phyloP scores from a whole-genome alignment of 2,888 invertebrate species.

The Tetragonisca angustula region DNA sequence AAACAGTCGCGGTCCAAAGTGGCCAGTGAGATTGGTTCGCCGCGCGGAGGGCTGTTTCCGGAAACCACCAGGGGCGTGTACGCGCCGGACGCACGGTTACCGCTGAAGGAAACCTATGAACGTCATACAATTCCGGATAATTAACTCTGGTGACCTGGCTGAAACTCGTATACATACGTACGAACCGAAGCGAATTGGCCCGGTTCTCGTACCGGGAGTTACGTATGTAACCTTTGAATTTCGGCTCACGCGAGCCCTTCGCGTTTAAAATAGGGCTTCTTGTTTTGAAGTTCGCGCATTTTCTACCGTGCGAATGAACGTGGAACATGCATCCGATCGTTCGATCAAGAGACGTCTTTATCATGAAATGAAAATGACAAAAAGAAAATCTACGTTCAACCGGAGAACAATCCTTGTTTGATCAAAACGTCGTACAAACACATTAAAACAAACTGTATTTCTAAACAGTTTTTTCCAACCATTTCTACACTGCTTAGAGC shows the following conservation, averaged over 20 bases:
- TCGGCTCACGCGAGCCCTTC: background rate
- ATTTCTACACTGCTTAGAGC: too few species aligned
- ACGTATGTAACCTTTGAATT: background rate
- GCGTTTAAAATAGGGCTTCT: conserved; percentile 5
- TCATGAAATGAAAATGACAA: background rate
- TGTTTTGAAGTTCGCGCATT: background rate
- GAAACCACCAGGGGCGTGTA: conserved; percentile 81
- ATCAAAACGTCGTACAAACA: too few species aligned
- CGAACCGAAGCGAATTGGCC: conserved; percentile 1
- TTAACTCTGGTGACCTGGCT: conserved; percentile 23
- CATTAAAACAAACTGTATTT: too few species aligned
- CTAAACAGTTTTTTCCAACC: too few species aligned
- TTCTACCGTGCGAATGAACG: background rate
- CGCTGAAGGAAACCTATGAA: conserved; percentile 82
- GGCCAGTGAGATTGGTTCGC: conserved; percentile 91
- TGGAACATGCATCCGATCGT: background rate
- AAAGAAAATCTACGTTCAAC: background rate
- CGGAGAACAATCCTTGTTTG: background rate
- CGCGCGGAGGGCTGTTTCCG: conserved; percentile 83
- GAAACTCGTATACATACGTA: background rate
- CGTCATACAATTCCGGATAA: conserved; percentile 36
- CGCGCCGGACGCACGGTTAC: conserved; percentile 78
- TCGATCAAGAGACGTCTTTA: background rate
- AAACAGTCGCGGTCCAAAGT: conserved; percentile 95
- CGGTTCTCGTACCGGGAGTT: background rate